phyloP scores from a whole-genome alignment of 2,888 invertebrate genomes.

The Sphaerophoria rueppellii region DNA sequence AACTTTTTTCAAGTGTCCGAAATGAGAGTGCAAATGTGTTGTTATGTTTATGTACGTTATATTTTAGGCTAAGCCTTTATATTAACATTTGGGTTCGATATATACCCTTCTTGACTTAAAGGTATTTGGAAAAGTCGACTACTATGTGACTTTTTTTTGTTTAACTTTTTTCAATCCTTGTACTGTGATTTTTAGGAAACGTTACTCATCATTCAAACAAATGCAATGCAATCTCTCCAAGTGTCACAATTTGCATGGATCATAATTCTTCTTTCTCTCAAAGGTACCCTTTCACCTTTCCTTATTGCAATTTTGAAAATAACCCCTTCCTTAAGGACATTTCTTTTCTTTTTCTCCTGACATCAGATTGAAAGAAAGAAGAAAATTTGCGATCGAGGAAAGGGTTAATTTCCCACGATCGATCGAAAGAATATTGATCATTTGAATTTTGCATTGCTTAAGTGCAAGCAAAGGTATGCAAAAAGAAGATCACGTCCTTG shows the following conservation, averaged over 20 bases:
- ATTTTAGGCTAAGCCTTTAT: no score
- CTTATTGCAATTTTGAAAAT: not conserved
- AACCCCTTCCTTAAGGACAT: slow-evolving; percentile 34
- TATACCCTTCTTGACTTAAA: no score
- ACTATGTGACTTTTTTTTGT: no score
- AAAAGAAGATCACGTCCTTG: slow-evolving; percentile 60
- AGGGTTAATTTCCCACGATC: slow-evolving; percentile 64
- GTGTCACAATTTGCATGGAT: slow-evolving; percentile 71
- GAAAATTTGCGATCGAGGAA: slow-evolving; percentile 16
- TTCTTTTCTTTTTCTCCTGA: slow-evolving; percentile 32
- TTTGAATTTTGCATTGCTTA: slow-evolving; percentile 49
- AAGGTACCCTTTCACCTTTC: not conserved
- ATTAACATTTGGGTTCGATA: no score
- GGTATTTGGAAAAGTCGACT: no score
- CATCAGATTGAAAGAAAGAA: slow-evolving; percentile 40
- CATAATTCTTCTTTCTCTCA: slow-evolving; percentile 57
- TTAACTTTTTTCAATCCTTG: no score
- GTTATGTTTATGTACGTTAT: no score
- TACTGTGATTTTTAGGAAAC: no score
- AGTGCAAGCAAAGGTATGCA: slow-evolving; percentile 40
- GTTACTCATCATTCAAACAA: not conserved
- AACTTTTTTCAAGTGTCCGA: no score
- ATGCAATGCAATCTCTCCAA: slow-evolving; percentile 46
- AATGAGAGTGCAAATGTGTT: no score
- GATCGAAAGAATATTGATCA: slow-evolving; percentile 40